Percentiles rank a stretch among this genome's conserved stretches.
Conservation (phyloP, 1,140 invertebrate genomes). For the Heliconius hermathena region DNA sequence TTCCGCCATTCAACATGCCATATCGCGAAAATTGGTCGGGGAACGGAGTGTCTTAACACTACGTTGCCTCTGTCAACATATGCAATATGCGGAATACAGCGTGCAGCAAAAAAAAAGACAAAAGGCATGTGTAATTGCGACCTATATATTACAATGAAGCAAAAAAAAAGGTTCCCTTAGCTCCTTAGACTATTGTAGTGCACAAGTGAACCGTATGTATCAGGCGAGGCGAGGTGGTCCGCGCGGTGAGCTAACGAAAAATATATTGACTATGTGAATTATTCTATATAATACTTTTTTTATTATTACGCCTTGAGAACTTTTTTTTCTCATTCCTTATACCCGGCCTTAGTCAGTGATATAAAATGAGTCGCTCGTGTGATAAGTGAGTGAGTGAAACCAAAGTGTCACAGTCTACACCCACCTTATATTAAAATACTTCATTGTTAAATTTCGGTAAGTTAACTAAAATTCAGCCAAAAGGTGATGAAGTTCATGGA, state of each 20-base stretch:
- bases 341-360: constrained; percentile 15
- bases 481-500: not conserved
- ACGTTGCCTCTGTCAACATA: no score
- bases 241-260: constrained; percentile 6
- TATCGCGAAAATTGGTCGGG: no score
- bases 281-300: not conserved
- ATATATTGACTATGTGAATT: not conserved
- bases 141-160: not conserved
- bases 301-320: constrained; percentile 6
- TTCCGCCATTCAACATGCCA: no score
- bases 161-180: constrained; percentile 9
- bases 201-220: constrained; percentile 14
- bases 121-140: not conserved
- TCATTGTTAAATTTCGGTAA: constrained; percentile 3
- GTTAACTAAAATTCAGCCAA: constrained; percentile 9
- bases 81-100: no score
- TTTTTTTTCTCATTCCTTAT: constrained; percentile 1
- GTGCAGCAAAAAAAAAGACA: no score
- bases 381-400: constrained; percentile 26
- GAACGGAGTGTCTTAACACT: no score
- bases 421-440: constrained; percentile 27
- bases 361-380: constrained; percentile 18
- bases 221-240: constrained; percentile 18
- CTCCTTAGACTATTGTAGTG: constrained; percentile 15
- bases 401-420: constrained; percentile 37